A percentile compares a stretch with the other conserved stretches of the same genome.
Evolutionary conservation across 2,888 invertebrate species (phyloP).

Genomic region (Stenodera caucasica): DNA sequence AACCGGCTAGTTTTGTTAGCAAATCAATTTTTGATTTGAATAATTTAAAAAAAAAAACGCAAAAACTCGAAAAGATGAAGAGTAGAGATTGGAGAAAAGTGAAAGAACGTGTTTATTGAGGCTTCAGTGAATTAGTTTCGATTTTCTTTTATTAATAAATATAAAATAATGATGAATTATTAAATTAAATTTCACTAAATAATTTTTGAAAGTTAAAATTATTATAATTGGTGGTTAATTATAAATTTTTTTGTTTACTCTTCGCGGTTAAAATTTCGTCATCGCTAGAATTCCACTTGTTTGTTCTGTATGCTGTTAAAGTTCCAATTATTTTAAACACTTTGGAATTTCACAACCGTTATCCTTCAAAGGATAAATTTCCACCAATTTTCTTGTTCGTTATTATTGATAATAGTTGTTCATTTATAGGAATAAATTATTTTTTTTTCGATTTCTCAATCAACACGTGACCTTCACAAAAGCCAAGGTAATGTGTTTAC

Average conservation of each 20-base stretch:
- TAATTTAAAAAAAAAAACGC: neutral
- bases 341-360: neutral
- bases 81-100: neutral
- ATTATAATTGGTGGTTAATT: too few relatives aligned
- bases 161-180: neutral
- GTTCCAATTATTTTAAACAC: neutral
- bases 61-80: slow-evolving; percentile 3
- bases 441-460: neutral
- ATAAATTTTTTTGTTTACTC: neutral
- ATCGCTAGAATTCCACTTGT: neutral
- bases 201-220: too few relatives aligned
- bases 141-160: neutral
- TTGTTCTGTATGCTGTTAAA: neutral
- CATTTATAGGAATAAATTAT: too few relatives aligned
- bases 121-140: neutral
- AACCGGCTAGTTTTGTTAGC: neutral
- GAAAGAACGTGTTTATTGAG: slow-evolving; percentile 9
- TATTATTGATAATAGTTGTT: neutral
- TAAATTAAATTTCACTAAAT: neutral
- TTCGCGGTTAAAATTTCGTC: slow-evolving; percentile 1
- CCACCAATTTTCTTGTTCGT: neutral
- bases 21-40: neutral
- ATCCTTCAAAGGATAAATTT: neutral
- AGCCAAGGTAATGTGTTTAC: slow-evolving; percentile 11
- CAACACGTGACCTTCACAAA: slow-evolving; percentile 9